A percentile compares a stretch with the other conserved stretches of the same genome.
These are phyloP conservation scores for Thamnophis sirtalis DNA, from an alignment of 2,113 vertebrate species.

Conservation along the genomic window DNA sequence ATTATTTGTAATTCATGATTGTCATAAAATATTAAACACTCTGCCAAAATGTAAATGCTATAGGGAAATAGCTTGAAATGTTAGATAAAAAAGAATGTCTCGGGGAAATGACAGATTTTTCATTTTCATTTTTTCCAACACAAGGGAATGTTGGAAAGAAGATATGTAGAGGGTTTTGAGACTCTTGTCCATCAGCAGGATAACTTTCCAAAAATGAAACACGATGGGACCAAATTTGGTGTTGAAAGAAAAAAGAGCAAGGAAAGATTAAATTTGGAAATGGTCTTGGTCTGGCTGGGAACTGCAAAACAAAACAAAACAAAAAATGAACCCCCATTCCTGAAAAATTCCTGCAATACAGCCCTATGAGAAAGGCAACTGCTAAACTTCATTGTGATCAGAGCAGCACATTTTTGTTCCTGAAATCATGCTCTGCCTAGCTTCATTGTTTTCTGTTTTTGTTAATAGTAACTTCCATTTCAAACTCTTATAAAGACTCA, in stretches of 20 bases:
- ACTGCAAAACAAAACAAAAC: not conserved
- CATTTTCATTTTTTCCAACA: not conserved
- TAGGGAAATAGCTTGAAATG: not conserved
- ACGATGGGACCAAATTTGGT: not conserved
- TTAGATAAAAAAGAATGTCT: not conserved
- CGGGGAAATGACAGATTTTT: not conserved
- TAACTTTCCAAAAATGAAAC: not conserved
- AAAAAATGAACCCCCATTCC: not conserved
- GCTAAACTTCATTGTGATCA: not conserved
- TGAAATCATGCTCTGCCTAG: not conserved
- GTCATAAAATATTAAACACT: not conserved
- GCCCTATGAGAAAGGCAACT: not conserved
- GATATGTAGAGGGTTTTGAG: not conserved
- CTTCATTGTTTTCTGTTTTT: not conserved
- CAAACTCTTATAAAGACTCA: not conserved
- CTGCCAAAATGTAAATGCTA: too few species aligned
- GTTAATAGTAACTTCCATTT: not conserved
- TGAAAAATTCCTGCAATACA: not conserved
- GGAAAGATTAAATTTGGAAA: not conserved
- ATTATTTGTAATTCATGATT: not conserved
- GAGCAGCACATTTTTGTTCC: not conserved
- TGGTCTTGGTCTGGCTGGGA: not conserved
- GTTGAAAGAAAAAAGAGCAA: not conserved
- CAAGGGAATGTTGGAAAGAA: not conserved
- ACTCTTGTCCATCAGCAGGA: not conserved